Conservation (phyloP, 2,888 invertebrate genomes). For the Ellobium chinense region DNA sequence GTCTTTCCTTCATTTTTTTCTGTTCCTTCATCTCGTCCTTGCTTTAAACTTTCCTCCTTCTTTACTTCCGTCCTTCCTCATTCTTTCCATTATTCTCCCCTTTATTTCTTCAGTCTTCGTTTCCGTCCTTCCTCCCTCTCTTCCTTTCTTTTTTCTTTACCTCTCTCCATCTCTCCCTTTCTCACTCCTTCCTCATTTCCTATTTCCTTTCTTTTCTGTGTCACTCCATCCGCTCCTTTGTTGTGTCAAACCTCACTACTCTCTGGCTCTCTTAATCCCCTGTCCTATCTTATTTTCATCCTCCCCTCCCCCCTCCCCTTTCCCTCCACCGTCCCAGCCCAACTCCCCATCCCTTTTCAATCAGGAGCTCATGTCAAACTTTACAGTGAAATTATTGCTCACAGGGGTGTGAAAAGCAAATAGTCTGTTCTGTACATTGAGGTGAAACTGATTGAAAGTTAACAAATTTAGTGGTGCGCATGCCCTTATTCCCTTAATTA, state of each 20-base stretch:
- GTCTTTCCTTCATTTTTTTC: background rate
- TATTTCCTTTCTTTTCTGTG: background rate
- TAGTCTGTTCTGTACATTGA: too few relatives aligned
- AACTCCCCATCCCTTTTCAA: too few relatives aligned
- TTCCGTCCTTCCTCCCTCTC: background rate
- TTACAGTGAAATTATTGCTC: too few relatives aligned
- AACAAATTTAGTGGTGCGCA: too few relatives aligned
- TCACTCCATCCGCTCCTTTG: background rate
- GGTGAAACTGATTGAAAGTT: too few relatives aligned
- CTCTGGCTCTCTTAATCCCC: background rate
- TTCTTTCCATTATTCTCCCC: constrained; percentile 18
- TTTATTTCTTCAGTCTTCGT: constrained; percentile 2
- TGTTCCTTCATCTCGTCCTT: too few relatives aligned
- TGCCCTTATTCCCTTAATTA: too few relatives aligned
- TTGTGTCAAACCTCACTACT: background rate
- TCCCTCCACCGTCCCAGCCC: too few relatives aligned
- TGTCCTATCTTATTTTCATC: background rate
- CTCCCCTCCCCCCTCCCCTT: constrained; percentile 5
- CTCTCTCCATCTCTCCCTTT: background rate
- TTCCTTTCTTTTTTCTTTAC: background rate
- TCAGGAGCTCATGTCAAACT: too few relatives aligned
- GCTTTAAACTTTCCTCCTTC: too few relatives aligned
- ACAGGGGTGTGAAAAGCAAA: too few relatives aligned
- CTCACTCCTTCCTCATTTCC: background rate
- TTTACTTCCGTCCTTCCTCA: background rate